A percentile compares a stretch with the other conserved stretches of the same genome.
Evolutionary conservation across 1,140 invertebrate species (phyloP).

Genomic region (Frieseomelitta varia): DNA sequence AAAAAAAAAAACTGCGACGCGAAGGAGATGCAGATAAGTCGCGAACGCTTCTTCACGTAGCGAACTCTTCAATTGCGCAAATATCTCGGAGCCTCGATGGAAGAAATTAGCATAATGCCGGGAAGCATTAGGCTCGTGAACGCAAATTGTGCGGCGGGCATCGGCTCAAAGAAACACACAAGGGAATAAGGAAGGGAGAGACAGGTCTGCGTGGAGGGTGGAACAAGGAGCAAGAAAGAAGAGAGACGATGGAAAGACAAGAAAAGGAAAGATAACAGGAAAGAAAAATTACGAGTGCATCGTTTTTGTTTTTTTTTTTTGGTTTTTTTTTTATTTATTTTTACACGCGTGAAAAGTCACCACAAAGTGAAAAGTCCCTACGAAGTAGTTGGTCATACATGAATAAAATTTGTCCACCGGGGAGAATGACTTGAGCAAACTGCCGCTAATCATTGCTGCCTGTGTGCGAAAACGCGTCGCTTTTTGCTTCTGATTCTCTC

Average conservation of each 20-base stretch:
- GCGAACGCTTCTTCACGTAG: constrained; percentile 61
- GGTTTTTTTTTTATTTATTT: constrained; percentile 28
- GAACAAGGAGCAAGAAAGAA: neutral
- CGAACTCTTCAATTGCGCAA: constrained; percentile 66
- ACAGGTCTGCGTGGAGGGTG: neutral
- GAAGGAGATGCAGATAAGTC: constrained; percentile 54
- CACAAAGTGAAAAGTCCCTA: constrained; percentile 47
- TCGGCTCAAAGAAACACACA: constrained; percentile 54
- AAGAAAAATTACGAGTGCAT: too few species aligned
- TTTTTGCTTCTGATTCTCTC: constrained; percentile 19
- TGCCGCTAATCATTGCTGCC: constrained; percentile 34
- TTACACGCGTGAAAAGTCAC: constrained; percentile 40
- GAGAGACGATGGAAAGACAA: neutral
- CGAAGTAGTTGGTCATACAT: constrained; percentile 17
- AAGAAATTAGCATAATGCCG: constrained; percentile 71
- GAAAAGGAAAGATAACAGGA: too few species aligned
- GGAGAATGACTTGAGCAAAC: constrained; percentile 4
- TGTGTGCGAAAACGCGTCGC: constrained; percentile 2
- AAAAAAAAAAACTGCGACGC: neutral
- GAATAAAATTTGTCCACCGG: neutral
- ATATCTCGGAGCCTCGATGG: constrained; percentile 64
- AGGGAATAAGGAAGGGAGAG: neutral
- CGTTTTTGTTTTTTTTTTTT: too few species aligned
- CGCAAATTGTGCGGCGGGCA: constrained; percentile 62
- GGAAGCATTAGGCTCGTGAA: constrained; percentile 67